Conservation (phyloP, 2,888 invertebrate genomes). For the Spodoptera picta region DNA sequence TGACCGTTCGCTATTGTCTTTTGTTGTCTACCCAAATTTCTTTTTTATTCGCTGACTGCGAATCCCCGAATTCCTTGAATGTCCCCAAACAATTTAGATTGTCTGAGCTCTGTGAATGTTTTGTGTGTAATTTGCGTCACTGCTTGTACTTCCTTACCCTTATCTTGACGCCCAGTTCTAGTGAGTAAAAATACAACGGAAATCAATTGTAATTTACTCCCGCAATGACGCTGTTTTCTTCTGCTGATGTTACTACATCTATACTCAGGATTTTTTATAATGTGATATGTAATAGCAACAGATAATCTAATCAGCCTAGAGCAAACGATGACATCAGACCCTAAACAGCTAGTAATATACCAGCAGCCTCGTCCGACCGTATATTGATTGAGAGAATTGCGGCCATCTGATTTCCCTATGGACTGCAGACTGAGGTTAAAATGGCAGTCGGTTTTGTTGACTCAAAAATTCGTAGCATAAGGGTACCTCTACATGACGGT, state of each 20-base stretch:
- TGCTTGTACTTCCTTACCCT: slow-evolving; percentile 36
- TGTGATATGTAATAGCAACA: no score
- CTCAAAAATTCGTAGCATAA: slow-evolving; percentile 36
- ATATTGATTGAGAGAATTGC: slow-evolving; percentile 46
- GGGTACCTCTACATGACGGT: no score
- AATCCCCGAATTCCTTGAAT: slow-evolving; percentile 41
- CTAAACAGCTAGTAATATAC: slow-evolving; percentile 18
- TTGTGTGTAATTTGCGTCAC: slow-evolving; percentile 42
- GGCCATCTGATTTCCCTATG: slow-evolving; percentile 50
- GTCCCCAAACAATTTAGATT: slow-evolving; percentile 38
- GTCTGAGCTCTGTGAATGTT: slow-evolving; percentile 34
- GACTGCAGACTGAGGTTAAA: slow-evolving; percentile 34
- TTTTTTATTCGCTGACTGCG: slow-evolving; percentile 51
- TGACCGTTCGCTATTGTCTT: slow-evolving; percentile 55
- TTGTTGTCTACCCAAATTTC: slow-evolving; percentile 50
- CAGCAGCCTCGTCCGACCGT: slow-evolving; percentile 15
- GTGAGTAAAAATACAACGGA: slow-evolving; percentile 13
- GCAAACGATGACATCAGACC: slow-evolving; percentile 5
- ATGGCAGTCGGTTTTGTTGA: slow-evolving; percentile 33
- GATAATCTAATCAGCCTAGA: background rate
- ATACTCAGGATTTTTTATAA: no score
- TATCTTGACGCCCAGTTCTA: slow-evolving; percentile 15
- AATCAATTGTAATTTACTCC: slow-evolving; percentile 36
- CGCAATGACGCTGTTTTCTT: slow-evolving; percentile 4
- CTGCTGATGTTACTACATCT: slow-evolving; percentile 10